These are phyloP conservation scores for Trypoxylon attenuatum DNA, from an alignment of 2,888 invertebrate genomes.

Conservation along the genomic window DNA sequence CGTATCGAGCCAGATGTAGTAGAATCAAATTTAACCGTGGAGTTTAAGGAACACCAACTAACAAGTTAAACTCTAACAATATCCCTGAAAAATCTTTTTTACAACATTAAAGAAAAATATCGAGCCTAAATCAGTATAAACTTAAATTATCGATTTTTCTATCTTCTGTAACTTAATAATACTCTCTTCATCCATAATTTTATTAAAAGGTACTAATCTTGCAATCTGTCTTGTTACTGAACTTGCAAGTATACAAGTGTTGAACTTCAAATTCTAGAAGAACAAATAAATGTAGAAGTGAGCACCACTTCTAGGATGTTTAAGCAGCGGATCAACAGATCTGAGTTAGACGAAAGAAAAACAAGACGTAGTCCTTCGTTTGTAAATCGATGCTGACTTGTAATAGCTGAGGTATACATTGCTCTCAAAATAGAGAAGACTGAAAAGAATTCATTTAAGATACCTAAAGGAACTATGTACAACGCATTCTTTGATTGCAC, in stretches of 20 bases:
- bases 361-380: slow-evolving; percentile 25
- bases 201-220: no score
- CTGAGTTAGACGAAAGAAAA: slow-evolving; percentile 24
- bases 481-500: neutral
- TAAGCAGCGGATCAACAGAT: slow-evolving; percentile 17
- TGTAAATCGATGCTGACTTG: slow-evolving; percentile 23
- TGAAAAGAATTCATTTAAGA: slow-evolving; percentile 8
- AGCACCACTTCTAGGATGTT: slow-evolving; percentile 22
- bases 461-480: neutral
- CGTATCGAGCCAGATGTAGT: no score
- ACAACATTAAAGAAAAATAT: no score
- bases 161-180: no score
- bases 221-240: no score
- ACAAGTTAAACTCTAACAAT: no score
- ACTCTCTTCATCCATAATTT: no score
- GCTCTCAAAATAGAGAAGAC: slow-evolving; percentile 19
- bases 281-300: slow-evolving; percentile 30
- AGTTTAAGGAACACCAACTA: no score
- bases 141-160: no score
- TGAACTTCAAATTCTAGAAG: slow-evolving; percentile 9
- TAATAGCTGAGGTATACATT: slow-evolving; percentile 4
- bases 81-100: no score
- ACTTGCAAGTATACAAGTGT: neutral
- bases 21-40: no score
- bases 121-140: no score